Evolutionary conservation across 2,888 invertebrate genomes (phyloP), one percentile per base, ranked within the genome.

Genomic region (Mythimna impura): DNA sequence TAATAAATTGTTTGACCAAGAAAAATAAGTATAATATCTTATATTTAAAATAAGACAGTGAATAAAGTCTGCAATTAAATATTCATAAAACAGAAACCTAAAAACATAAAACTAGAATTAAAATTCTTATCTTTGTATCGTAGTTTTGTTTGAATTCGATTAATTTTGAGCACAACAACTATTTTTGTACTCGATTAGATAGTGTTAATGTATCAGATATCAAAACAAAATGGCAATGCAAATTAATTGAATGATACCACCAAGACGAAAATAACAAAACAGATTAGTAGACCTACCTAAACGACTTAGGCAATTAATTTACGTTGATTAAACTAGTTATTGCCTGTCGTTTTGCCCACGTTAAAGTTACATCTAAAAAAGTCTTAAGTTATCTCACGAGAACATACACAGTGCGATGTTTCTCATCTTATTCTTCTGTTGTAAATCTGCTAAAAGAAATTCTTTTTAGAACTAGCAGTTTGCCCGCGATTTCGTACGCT

Each of bases 221-320:
- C 9, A 14, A 6, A 30, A 60, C 2, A 43, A 66, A 66, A 60
- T 43, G 43, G 30, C 17, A 43, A 43, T 67, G 62, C 58, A 40
- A 66, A 20, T 40, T 66, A 66, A 34, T 30, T 20, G 30, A 57
- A 57, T 34, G 57, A 57, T 57, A 57, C 57, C 4, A 57, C 57
- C 4, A 30, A 30, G 30, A 57, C 9, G 14, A 55, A 55, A 25
- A 55, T 14, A 55, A 55, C 25, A 55, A 55, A 55, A 55, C 55
- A 55, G 14, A 55, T 55, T 22, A 55, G 22, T 7, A 5, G 2
- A 47, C 17, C 17, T 47, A 47, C 1, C 5, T 47, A 47, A 47
- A 47, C 7, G 47, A 47, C 47, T 6, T 47, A 47, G 17, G 17
- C 17, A 17, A 17, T 47, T 20, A 47, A 17, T 47, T 47, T 17